Base-by-base conservation (phyloP, 2,888 invertebrate species). In the Drosophila meridiana region DNA sequence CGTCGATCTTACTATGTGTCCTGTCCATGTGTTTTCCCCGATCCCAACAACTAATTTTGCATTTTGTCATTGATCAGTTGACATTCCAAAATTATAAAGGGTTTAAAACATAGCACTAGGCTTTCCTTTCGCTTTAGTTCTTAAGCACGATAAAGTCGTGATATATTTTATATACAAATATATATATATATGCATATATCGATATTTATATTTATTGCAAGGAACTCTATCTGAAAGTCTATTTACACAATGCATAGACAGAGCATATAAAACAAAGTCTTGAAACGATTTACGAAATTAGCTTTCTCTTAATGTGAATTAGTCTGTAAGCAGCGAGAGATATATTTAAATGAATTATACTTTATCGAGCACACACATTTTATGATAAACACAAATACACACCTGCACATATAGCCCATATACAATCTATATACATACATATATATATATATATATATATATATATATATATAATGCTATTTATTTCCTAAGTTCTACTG, bases 21-120 rank as follows among this genome's bases (percentile, higher is more conserved):
- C 5, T 55, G 53, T 55, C 53, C 38, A 32, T 56, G 26, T 65
- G 36, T 64, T 67, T 45, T 71, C 43, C 45, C 42, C 53, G 26
- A 26, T 8, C 26, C 1, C 7, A 13, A 48, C 26, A 8, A 48
- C 42, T 63, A 11, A 28, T 38, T 47, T 53, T 40, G 61, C 55
- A 65, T 63, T 72, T 76, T 79, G 80, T 87, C 84, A 84, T 82
- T 82, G 80, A 60, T 66, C 60, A 56, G 64, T 84, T 85, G 83
- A 76, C 88, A 85, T 85, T 85, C 85, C 85, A 83, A 67, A 67
- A 80, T 62, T 65, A 52, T 34, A 28, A 34, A 57, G 52, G 78
- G 42, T 57, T 56, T 63, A 36, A 34, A 52, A 52, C 20, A 32
- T 32, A 9, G 20, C 20, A 13, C 52, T 52, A 52, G 52, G 40